phyloP scores from a whole-genome alignment of 2,113 vertebrate species.

The Odontesthes bonariensis region DNA sequence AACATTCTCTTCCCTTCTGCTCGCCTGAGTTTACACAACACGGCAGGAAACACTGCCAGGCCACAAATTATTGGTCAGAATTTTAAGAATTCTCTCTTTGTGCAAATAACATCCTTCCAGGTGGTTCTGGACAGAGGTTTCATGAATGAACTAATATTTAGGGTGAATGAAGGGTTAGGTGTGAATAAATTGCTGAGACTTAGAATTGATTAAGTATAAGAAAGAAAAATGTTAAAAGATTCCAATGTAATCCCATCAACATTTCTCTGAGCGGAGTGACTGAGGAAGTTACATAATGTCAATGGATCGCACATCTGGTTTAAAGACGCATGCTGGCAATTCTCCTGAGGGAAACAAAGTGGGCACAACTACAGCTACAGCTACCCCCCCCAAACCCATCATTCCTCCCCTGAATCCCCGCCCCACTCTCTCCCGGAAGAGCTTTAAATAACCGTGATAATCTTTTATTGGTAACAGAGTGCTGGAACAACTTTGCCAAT shows the following conservation, averaged over 20 bases:
- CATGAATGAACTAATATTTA: constrained; percentile 62
- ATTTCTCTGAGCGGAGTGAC: constrained; percentile 42
- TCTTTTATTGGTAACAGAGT: constrained; percentile 71
- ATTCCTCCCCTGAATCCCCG: constrained; percentile 2
- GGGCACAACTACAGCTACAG: constrained; percentile 56
- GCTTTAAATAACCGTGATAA: constrained; percentile 71
- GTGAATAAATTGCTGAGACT: constrained; percentile 13
- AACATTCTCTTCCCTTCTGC: constrained; percentile 38
- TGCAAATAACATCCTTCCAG: constrained; percentile 24
- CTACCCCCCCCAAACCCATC: constrained; percentile 6
- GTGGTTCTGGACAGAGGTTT: constrained; percentile 44
- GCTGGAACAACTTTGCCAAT: constrained; percentile 43
- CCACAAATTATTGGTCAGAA: constrained; percentile 27
- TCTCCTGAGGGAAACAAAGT: constrained; percentile 57
- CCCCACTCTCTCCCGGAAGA: constrained; percentile 43
- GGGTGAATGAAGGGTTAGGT: constrained; percentile 21
- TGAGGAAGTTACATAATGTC: constrained; percentile 74
- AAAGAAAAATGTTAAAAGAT: constrained; percentile 40
- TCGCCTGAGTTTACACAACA: constrained; percentile 48
- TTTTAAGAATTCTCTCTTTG: constrained; percentile 33
- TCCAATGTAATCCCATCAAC: constrained; percentile 48
- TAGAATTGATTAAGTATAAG: constrained; percentile 49
- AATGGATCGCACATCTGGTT: constrained; percentile 76
- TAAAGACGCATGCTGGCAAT: constrained; percentile 44
- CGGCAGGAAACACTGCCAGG: neutral